Conservation (phyloP, 2,113 vertebrate species). For the Tragelaphus scriptus region DNA sequence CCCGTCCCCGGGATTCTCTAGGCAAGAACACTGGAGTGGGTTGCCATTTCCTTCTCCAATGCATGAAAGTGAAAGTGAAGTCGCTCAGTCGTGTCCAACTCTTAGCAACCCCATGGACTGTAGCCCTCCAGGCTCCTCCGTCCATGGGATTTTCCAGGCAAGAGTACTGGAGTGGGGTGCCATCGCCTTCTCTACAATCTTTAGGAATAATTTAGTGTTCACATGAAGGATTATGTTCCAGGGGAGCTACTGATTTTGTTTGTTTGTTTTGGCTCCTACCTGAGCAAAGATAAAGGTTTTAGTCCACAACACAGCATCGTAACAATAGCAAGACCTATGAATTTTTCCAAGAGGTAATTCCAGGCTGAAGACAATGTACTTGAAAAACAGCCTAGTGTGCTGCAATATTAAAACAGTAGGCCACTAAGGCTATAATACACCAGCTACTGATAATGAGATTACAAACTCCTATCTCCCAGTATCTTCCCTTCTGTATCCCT, state of each 20-base stretch:
- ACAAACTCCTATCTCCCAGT: conserved; percentile 52
- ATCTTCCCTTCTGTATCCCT: conserved; percentile 28
- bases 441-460: conserved; percentile 76
- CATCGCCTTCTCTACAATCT: background rate
- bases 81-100: too few relatives aligned
- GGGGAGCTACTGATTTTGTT: conserved; percentile 62
- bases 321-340: conserved; percentile 65
- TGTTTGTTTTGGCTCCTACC: conserved; percentile 55
- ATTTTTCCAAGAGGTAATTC: conserved; percentile 77
- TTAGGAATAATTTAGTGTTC: background rate
- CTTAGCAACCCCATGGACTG: too few relatives aligned
- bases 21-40: too few relatives aligned
- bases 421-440: conserved; percentile 56
- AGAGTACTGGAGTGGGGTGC: too few relatives aligned
- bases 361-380: conserved; percentile 34
- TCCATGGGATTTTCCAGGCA: too few relatives aligned
- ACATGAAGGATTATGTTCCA: background rate
- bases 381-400: conserved; percentile 70
- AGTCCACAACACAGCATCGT: conserved; percentile 63
- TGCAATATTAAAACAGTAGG: conserved; percentile 80
- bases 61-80: too few relatives aligned
- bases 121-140: too few relatives aligned
- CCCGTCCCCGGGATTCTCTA: too few relatives aligned
- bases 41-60: too few relatives aligned
- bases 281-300: conserved; percentile 66